phyloP scores from a whole-genome alignment of 2,797 vertebrate species.

The Syncerus caffer region DNA sequence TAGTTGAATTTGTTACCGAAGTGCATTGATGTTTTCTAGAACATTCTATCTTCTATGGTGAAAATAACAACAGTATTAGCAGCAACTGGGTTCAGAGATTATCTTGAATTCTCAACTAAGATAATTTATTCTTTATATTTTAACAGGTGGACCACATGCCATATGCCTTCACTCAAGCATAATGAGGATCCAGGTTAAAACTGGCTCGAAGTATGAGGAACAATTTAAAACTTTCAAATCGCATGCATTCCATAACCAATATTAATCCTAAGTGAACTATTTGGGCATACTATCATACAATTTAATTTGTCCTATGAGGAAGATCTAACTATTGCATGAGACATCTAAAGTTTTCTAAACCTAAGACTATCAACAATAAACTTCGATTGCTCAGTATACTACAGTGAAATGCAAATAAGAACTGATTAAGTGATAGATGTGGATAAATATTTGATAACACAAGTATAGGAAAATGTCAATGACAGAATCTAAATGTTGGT shows the following conservation, averaged over 20 bases:
- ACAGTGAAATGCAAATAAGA: constrained; percentile 21
- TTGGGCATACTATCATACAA: background rate
- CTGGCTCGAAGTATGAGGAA: background rate
- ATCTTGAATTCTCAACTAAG: constrained; percentile 18
- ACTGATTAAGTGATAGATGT: background rate
- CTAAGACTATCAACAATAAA: background rate
- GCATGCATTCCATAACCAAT: background rate
- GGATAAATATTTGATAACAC: background rate
- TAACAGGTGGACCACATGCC: background rate
- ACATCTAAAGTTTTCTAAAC: constrained; percentile 23
- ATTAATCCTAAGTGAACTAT: constrained; percentile 30
- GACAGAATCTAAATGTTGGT: background rate
- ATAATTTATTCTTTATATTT: background rate
- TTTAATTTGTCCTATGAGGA: constrained; percentile 8
- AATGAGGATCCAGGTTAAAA: constrained; percentile 9
- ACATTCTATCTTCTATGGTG: background rate
- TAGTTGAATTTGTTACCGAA: constrained; percentile 28
- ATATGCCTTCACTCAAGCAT: background rate
- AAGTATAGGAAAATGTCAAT: background rate
- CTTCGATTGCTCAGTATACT: constrained; percentile 33
- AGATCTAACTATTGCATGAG: background rate
- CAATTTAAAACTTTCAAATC: constrained; percentile 41
- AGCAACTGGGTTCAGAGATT: background rate
- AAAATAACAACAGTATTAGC: constrained; percentile 8
- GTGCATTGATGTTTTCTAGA: background rate